Base-by-base conservation (phyloP, 2,113 vertebrate species). In the Phaethon lepturus region DNA sequence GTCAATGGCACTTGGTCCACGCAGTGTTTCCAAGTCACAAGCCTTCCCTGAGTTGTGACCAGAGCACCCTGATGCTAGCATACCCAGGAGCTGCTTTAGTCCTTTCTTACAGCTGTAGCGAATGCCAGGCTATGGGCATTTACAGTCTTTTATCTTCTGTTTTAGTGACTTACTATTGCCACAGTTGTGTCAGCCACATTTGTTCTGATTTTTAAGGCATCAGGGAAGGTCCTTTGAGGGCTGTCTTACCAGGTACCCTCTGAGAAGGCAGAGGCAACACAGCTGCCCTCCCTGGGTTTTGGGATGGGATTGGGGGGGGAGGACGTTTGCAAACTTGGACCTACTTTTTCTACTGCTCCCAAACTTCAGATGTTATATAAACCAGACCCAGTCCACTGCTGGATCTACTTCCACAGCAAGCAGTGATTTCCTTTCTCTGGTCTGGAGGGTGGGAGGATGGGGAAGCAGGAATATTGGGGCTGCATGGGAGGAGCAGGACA, bases 1-100 rank as follows among this genome's bases (percentile, higher is more conserved):
- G 67, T 81, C 4, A 3, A 60, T 9, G 22, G 44, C 0, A 0
- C 42, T 83, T 71, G 58, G 42, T 91, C 40, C 40, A 59, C 0
- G 0, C 53, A 23, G 60, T 45, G 38, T 79, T 97, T 94, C 58
- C 60, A 82, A 88, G 52, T 55, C 69, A 45, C 40, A 63, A 96
- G 45, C 74, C 44, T 83, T 88, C 35, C 49, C 76, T 0, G 44
- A 91, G 44, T 62, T 86, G 56, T 1, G 4, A 64, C 33, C 76
- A 72, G 80, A 92, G 72, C 59, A 93, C 31, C 86, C 76, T 0
- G 0, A 47, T 31, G 58, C 59, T 62, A 77, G 20, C 64, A 72
- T 11, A 73, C 44, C 53, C 26, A 63, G 68, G n/a, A 84, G 23
- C 45, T 82, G 24, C 1, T 96, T 89, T 73, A 80, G n/a, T 88